Evolutionary conservation across 2,113 vertebrate genomes (phyloP).

Genomic region (Accipiter cooperii): DNA sequence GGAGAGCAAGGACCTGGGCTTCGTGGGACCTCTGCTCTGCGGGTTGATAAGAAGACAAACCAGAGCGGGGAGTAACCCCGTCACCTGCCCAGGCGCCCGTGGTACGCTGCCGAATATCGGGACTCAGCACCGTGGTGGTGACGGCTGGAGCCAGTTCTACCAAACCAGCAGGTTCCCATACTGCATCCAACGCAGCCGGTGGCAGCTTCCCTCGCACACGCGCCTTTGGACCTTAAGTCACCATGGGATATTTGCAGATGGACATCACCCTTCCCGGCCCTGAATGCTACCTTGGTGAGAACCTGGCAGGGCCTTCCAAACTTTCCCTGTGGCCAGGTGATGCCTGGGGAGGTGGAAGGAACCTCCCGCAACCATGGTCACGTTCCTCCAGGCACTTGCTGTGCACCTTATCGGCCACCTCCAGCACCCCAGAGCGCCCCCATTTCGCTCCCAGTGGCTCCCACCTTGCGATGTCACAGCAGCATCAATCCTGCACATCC

Average conservation of each 20-base stretch:
- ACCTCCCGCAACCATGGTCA: not conserved
- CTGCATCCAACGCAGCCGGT: fast-evolving
- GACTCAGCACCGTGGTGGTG: not conserved
- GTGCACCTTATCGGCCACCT: not conserved
- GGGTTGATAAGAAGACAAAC: not conserved
- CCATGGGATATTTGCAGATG: not conserved
- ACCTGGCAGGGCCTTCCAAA: not conserved
- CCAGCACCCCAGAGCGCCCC: not conserved
- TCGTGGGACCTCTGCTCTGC: not conserved
- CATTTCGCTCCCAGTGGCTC: not conserved
- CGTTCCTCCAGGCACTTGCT: fast-evolving
- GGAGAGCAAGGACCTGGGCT: not conserved
- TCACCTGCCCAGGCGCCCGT: fast-evolving
- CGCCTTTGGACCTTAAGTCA: not conserved
- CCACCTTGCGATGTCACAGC: not conserved
- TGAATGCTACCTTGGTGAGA: not conserved
- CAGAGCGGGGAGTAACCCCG: not conserved
- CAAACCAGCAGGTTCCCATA: not conserved
- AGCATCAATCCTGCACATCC: not conserved
- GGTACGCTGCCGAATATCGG: not conserved
- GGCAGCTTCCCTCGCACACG: not conserved
- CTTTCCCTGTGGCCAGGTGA: not conserved
- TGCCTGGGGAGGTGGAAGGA: not conserved
- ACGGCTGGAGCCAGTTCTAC: not conserved
- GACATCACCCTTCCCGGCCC: not conserved